Base-by-base conservation (phyloP, 2,113 vertebrate genomes). In the Sporophila hypoxantha region DNA sequence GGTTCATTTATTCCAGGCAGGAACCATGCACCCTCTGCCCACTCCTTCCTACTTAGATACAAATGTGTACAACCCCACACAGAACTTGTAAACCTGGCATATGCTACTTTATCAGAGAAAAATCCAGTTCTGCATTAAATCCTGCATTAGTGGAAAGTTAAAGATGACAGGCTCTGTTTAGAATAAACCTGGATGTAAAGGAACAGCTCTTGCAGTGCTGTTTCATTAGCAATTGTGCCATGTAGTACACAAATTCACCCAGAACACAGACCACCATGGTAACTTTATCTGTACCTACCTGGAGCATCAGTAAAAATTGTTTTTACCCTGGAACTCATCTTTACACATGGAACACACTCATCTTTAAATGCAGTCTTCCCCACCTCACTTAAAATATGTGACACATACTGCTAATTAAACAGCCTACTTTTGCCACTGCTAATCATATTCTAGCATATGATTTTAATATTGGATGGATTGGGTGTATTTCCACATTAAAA, bases 1-100 rank as follows among this genome's bases (percentile, higher is more conserved):
- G 71, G 68, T 49, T 94, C 89, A 79, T 93, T 94, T 90, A 89
- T 64, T 91, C 73, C 76, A 71, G 60, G 71, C 81, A 90, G 92
- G 87, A 90, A 57, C 44, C 8, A 2, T 1, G 0, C 26, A 70
- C 65, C 76, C 78, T 82, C 92, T 94, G 82, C 84, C 76, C 65
- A 74, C 75, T 90, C 64, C 12, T 82, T 91, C 76, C 84, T 76
- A 50, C 78, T 80, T 17, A 70, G 36, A 46, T 46, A 91, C 76
- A 87, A 94, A 92, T 27, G 53, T 34, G 37, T 82, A 90, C 86
- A 91, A 61, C 62, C 84, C 90, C 86, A 84, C 66, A 73, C 55
- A 73, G 80, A 60, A 77, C 41, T 59, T 50, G 55, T 39, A 61
- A 82, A 76, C n/a, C 75, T 69, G 83, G 59, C 64, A 85, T 68